Percentiles rank a stretch among this genome's conserved stretches.
These are phyloP conservation scores for Crypturellus tataupa DNA, from an alignment of 2,797 vertebrate species.

Conservation along the genomic window DNA sequence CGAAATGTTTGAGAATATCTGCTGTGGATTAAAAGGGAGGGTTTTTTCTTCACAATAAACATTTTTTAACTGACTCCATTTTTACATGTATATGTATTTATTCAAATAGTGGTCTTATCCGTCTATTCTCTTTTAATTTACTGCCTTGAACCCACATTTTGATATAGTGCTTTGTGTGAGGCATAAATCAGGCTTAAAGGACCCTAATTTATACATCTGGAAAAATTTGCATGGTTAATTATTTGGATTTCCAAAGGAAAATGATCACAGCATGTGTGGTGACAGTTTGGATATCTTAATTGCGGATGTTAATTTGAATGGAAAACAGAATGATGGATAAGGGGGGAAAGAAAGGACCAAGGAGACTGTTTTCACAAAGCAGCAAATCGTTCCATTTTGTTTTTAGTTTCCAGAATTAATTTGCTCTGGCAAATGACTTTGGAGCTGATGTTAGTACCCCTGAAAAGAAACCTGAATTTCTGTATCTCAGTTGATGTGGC, in stretches of 20 bases:
- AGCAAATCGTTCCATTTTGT: neutral
- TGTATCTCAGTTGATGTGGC: neutral
- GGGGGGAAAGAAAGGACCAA: neutral
- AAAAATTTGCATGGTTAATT: neutral
- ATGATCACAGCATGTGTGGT: neutral
- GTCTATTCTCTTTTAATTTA: slow-evolving; percentile 41
- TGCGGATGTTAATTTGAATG: neutral
- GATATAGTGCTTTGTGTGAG: neutral
- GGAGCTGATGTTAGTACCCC: neutral
- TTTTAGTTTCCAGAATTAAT: slow-evolving; percentile 1
- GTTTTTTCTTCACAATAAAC: neutral
- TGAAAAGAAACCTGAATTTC: neutral
- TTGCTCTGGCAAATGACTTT: neutral
- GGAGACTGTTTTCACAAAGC: neutral
- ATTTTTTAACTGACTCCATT: neutral
- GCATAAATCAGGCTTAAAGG: slow-evolving; percentile 48
- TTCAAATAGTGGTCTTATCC: slow-evolving; percentile 44
- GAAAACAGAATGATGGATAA: neutral
- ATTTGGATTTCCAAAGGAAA: slow-evolving; percentile 13
- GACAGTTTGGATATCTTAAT: neutral
- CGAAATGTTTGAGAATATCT: slow-evolving; percentile 32
- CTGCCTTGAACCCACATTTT: slow-evolving; percentile 52
- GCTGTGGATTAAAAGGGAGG: slow-evolving; percentile 39
- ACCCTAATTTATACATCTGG: slow-evolving; percentile 22
- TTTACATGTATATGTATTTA: slow-evolving; percentile 47